Base-by-base conservation (phyloP, 2,888 invertebrate genomes). In the Yponomeuta evonymella region DNA sequence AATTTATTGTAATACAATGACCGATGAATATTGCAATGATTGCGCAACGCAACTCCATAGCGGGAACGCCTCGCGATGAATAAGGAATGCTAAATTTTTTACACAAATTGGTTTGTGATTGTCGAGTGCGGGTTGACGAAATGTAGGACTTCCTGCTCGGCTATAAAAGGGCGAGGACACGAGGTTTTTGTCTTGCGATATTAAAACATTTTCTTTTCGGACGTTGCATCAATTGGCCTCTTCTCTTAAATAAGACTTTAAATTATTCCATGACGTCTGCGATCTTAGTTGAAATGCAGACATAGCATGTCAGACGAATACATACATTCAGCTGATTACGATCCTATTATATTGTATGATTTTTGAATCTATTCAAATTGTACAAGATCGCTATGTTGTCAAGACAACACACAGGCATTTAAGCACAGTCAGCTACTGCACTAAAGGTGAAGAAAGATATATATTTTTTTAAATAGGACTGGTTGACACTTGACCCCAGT, bases 1-100 rank as follows among this genome's bases (percentile, higher is more conserved):
- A 88, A 89, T 89, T 75, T 89, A 87, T 86, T 84, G 82, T 83
- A 85, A 85, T 87, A 87, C 88, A 89, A 89, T 89, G 85, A 83
- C 78, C 80, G 81, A 85, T 86, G 85, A 85, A 85, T 85, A 85
- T 85, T 84, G 84, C 82, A 82, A 78, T 75, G 75, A 84, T 88
- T 87, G 79, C 81, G 79, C 81, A 86, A 77, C 68, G 68, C 72
- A 70, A 68, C 73, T 71, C 69, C 67, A 63, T 62, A 70, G 67
- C 67, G 67, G 66, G 29, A 67, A n/a, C 23, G 51, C 33, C 23
- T 63, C 9, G 43, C 43, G 43, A 23, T 43, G 48, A 70, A 66
- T 65, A 70, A 36, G 65, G 51, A 43, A 66, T 30, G 11, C 30
- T 29, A 30, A 64, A 33, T 48, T 69, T 69, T 33, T 30, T 69